Evolutionary conservation across 2,888 invertebrate genomes (phyloP).

Genomic region (Volucella inanis): DNA sequence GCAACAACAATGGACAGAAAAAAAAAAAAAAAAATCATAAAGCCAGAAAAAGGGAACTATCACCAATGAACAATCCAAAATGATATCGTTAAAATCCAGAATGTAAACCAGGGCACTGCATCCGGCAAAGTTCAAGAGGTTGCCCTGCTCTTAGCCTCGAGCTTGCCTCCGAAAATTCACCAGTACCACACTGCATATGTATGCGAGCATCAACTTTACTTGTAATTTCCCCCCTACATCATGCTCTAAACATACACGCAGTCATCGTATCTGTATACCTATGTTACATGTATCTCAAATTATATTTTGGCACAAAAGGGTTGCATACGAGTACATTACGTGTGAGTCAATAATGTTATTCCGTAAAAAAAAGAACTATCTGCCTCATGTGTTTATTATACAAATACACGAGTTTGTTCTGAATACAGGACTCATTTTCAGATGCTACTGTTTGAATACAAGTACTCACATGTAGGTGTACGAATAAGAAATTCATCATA

Average conservation of each 20-base stretch:
- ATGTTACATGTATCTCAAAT: constrained; percentile 40
- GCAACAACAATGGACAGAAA: constrained; percentile 11
- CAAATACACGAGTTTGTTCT: constrained; percentile 25
- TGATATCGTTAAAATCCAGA: constrained; percentile 60
- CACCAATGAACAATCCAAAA: constrained; percentile 42
- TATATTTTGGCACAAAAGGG: constrained; percentile 37
- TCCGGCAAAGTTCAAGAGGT: constrained; percentile 67
- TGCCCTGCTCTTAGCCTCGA: constrained; percentile 61
- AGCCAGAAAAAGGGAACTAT: constrained; percentile 13
- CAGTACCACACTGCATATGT: constrained; percentile 2
- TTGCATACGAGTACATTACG: constrained; percentile 57
- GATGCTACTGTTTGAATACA: constrained; percentile 34
- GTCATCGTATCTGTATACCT: background rate
- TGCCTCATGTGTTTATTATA: constrained; percentile 56
- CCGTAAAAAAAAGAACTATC: constrained; percentile 69
- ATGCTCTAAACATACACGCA: constrained; percentile 40
- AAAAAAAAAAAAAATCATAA: constrained; percentile 1
- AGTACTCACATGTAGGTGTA: constrained; percentile 19
- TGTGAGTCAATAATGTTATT: constrained; percentile 73
- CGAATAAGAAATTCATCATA: constrained; percentile 19
- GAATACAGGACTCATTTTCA: constrained; percentile 47
- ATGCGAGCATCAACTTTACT: constrained; percentile 36
- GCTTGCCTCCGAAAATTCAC: constrained; percentile 55
- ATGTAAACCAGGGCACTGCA: constrained; percentile 68
- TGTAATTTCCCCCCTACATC: constrained; percentile 36